Evolutionary conservation across 1,140 invertebrate genomes (phyloP), one percentile per base, ranked within the genome.

Genomic region (Cyphomyrmex costatus): DNA sequence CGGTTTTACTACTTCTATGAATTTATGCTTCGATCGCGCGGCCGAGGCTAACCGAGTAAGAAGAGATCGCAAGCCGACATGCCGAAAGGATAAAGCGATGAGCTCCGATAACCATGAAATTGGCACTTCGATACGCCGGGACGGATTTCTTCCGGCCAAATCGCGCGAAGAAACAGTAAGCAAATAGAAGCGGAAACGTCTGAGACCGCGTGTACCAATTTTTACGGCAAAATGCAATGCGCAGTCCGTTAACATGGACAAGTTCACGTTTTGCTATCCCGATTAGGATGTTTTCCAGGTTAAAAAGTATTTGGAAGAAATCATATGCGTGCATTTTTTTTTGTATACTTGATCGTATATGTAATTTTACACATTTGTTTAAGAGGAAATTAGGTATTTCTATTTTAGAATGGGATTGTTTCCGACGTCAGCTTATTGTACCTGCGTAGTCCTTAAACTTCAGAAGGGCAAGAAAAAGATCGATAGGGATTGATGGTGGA

Each of bases 101-200:
- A 16, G 60, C 27, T 66, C 58, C 30, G 90, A 91, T 88, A 88
- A 76, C 80, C 90, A 77, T 90, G 88, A 91, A 91, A 91, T 84
- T 51, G 88, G 68, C 87, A 49, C 80, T 70, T 58, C 73, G 79
- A 80, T 21, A 82, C 63, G 89, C 71, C 82, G 27, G 89, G 66
- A 71, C 71, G 27, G 61, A 85, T 65, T 71, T 63, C 49, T 78
- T 70, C 46, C 79, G 70, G 49, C 46, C 70, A 24, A 21, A 46
- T 53, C n/a, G 49, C 65, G 24, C 46, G 36, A 80, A 79, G 30
- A 68, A 86, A 76, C 51, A 56, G 61, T 79, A 65, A 87, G 70
- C 80, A 85, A 87, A 89, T 77, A 80, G 86, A 68, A 14, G 36
- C 63, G 24, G 19, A 85, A 85, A 58, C 53, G 70, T 6, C 27